These are phyloP conservation scores for Drosophila cyrtoloma DNA, from an alignment of 2,888 invertebrate genomes.

Conservation along the genomic window DNA sequence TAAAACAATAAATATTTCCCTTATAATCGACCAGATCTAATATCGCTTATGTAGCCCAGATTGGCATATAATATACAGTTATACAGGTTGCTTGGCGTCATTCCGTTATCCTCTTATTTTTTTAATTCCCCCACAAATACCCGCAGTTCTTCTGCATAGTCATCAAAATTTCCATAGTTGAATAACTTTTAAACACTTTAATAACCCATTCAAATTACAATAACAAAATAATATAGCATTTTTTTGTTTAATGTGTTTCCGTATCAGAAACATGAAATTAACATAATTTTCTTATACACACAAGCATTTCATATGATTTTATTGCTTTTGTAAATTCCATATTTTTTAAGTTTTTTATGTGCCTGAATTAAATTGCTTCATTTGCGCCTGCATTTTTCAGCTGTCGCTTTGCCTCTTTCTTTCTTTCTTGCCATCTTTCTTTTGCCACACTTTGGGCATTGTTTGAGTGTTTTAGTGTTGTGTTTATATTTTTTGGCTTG, in stretches of 20 bases:
- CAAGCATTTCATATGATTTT: conserved; percentile 25
- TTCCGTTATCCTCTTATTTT: not conserved
- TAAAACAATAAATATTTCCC: conserved; percentile 6
- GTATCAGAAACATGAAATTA: conserved; percentile 47
- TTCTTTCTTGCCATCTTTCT: not conserved
- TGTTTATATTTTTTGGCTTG: conserved; percentile 30
- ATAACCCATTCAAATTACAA: conserved; percentile 58
- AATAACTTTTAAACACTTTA: conserved; percentile 1
- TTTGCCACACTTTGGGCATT: conserved; percentile 62
- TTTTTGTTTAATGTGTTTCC: conserved; percentile 33
- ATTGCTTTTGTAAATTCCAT: conserved; percentile 49
- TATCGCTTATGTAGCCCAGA: not conserved
- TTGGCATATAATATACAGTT: not conserved
- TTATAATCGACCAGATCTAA: not conserved
- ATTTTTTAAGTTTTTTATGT: conserved; percentile 28
- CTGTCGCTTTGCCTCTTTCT: not conserved
- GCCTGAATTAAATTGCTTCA: conserved; percentile 60
- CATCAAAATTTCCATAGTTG: not conserved
- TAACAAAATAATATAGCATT: conserved; percentile 43
- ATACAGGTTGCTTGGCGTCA: not conserved
- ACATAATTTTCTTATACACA: conserved; percentile 51
- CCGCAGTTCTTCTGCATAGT: not conserved
- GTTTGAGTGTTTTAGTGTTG: conserved; percentile 11
- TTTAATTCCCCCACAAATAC: not conserved
- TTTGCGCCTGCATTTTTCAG: conserved; percentile 64